Evolutionary conservation across 2,797 vertebrate genomes (phyloP), one percentile per base, ranked within the genome.

Genomic region (Muscicapa comitata): DNA sequence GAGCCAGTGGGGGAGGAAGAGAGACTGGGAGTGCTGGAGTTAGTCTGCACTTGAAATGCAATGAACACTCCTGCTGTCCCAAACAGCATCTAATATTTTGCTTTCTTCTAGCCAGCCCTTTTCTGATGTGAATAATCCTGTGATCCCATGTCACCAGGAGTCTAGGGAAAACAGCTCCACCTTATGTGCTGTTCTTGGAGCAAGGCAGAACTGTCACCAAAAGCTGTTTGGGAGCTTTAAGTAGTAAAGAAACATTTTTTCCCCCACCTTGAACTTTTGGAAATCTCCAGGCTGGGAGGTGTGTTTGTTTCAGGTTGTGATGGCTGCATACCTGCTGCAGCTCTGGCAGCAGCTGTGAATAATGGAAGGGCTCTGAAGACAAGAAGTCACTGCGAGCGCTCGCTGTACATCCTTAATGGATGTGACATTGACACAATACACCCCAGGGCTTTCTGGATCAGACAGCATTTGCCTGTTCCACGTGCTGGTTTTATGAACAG

Each of bases 401-500:
- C 0, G 0, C 65, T 81, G 78, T 74, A 14, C 83, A 70, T 72
- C 17, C 83, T 61, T 84, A 77, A 92, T 24, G 45, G 55, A 12
- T 59, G 53, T 82, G 90, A 90, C 93, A 83, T 5, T 86, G 91
- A 97, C 93, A 94, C 29, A 83, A 88, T 51, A 42, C 1, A 0
- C 93, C 90, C 77, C 3, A 8, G 85, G 90, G 85, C 68, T 17
- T n/a, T 50, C 35, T 76, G 93, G 85, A 89, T 93, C 74, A 70
- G 63, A 63, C 0, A 1, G 58, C 1, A 6, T 65, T 92, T 68
- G 87, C 86, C 80, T 86, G 55, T 82, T 89, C 75, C 80, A 88
- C 12, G 28, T 74, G 74, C 81, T 86, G 83, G 28, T 42, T 96
- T 96, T 85, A 51, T 19, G 89, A 89, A 65, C 79, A 86, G 91